Percentiles rank a stretch among this genome's conserved stretches.
These are phyloP conservation scores for Amaurobius ferox DNA, from an alignment of 2,888 invertebrate species.

Conservation along the genomic window DNA sequence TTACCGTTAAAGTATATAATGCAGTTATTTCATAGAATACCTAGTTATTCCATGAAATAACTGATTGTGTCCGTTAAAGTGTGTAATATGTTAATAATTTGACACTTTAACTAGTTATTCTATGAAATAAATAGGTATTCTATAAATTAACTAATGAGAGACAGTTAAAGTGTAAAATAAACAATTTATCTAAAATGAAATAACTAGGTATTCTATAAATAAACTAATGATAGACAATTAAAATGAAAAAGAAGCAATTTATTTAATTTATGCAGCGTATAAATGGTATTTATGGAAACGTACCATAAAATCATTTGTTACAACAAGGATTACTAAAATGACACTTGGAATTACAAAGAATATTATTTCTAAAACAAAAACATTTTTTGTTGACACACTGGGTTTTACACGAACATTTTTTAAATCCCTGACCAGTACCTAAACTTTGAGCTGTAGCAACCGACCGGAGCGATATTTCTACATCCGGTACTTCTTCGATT, in stretches of 20 bases:
- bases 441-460: conserved; percentile 65
- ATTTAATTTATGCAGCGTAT: conserved; percentile 61
- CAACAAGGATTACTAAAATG: conserved; percentile 43
- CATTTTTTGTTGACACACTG: conserved; percentile 56
- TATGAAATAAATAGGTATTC: conserved; percentile 14
- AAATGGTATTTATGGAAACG: conserved; percentile 59
- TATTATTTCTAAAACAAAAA: conserved; percentile 48
- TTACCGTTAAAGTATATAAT: conserved; percentile 66
- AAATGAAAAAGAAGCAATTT: conserved; percentile 61
- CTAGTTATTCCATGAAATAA: conserved; percentile 63
- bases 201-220: no score
- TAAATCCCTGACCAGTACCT: conserved; percentile 60
- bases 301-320: conserved; percentile 56
- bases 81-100: conserved; percentile 58
- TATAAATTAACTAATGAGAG: conserved; percentile 14
- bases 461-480: conserved; percentile 55
- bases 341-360: conserved; percentile 35
- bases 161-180: conserved; percentile 16
- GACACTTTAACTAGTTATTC: conserved; percentile 54
- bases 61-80: conserved; percentile 62
- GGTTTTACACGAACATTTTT: conserved; percentile 53
- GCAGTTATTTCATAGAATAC: conserved; percentile 64
- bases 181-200: conserved; percentile 20
- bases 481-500: conserved; percentile 59
- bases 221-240: conserved; percentile 47